Base-by-base conservation (phyloP, 2,113 vertebrate species). In the Epinephelus fuscoguttatus region DNA sequence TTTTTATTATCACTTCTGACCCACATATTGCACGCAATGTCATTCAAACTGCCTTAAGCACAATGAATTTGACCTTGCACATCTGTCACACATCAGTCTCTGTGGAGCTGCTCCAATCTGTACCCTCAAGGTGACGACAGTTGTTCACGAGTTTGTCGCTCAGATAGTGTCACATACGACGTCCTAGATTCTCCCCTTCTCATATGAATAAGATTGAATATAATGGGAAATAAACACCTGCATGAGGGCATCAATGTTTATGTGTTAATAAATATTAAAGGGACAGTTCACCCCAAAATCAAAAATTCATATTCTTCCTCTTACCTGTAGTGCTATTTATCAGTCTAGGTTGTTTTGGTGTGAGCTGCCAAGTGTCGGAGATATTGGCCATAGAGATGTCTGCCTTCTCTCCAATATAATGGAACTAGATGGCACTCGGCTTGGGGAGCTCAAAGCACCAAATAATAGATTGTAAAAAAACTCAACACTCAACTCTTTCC, bases 61-160 rank as follows among this genome's bases (percentile, higher is more conserved):
- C 6, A 30, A 57, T 68, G 30, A 25, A 21, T 68, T 37, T 81
- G 73, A 81, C 66, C 52, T 79, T 63, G 53, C 56, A 75, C 67
- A 57, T 78, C 30, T 84, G 75, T 80, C 56, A 27, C 18, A 25
- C 33, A 69, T 52, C 37, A 40, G 57, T 80, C 68, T 85, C 76
- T 19, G 37, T 0, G 70, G 80, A 73, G 59, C 75, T 84, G 63
- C 75, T 80, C 81, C 80, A 70, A 61, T 72, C 66, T 18, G 19
- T 18, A 45, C 6, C 50, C 72, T 82, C 62, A 73, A 77, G 63
- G 59, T 61, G 62, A 61, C 10, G 17, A 37, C 42, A 45, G n/a
- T 18, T 27, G 30, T 45, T 72, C 37, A 53, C 33, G 4, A 63
- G 9, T 10, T 45, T 64, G 23, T 52, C 23, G 50, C 47, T 74